Percentiles rank a stretch among this genome's conserved stretches.
These are phyloP conservation scores for Teleogryllus occipitalis DNA, from an alignment of 1,140 invertebrate genomes.

Conservation along the genomic window DNA sequence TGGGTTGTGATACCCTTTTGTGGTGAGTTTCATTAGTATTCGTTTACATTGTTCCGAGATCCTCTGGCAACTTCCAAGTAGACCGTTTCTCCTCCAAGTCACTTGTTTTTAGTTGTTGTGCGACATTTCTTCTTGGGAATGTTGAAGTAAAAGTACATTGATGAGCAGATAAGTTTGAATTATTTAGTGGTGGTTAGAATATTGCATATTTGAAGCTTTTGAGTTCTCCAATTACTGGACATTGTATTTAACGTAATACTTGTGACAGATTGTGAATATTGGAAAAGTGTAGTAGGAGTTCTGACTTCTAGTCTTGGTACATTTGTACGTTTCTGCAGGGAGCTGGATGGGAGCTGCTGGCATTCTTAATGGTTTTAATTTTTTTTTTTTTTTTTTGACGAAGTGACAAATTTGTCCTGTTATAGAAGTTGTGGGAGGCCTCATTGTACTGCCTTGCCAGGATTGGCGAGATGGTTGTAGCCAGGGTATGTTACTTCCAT, in stretches of 20 bases:
- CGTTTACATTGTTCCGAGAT: not conserved
- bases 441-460: not conserved
- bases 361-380: not conserved
- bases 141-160: not conserved
- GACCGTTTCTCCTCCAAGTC: not conserved
- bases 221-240: too few species aligned
- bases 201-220: too few species aligned
- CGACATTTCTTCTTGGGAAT: not conserved
- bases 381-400: not conserved
- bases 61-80: not conserved
- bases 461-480: not conserved
- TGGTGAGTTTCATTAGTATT: not conserved
- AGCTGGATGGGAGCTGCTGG: not conserved
- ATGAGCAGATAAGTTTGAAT: too few species aligned
- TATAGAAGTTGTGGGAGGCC: not conserved
- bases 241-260: too few species aligned
- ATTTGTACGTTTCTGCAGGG: not conserved
- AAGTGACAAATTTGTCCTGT: not conserved
- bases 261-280: not conserved
- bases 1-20: not conserved
- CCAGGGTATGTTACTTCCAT: not conserved
- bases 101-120: not conserved
- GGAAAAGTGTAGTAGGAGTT: not conserved
- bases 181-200: too few species aligned
- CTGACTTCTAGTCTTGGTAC: not conserved